Percentiles rank a stretch among this genome's conserved stretches.
These are phyloP conservation scores for Melanerpes aurifrons DNA, from an alignment of 2,113 vertebrate genomes.

Conservation along the genomic window DNA sequence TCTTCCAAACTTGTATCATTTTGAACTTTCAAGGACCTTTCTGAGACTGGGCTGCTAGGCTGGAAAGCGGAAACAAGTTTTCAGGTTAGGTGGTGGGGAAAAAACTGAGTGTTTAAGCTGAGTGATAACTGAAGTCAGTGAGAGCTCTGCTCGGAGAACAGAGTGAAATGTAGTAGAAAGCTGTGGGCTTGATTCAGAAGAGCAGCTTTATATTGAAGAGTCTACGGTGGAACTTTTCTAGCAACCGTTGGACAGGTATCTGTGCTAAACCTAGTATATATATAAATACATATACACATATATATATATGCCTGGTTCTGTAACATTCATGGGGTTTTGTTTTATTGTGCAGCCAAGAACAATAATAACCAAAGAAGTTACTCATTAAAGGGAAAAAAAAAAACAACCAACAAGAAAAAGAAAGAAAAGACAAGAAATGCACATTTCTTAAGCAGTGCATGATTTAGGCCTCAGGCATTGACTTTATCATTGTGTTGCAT, in stretches of 20 bases:
- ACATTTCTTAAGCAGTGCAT: conserved; percentile 48
- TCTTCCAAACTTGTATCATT: background rate
- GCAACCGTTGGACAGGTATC: conserved; percentile 7
- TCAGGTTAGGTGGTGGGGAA: background rate
- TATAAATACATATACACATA: background rate
- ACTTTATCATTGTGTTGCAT: conserved; percentile 64
- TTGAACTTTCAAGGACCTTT: background rate
- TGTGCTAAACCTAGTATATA: conserved; percentile 26
- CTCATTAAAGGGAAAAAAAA: background rate
- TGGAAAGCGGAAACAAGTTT: background rate
- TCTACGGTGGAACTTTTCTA: background rate
- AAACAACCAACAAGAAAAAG: background rate
- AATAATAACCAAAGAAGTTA: conserved; percentile 47
- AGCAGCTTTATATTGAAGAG: background rate
- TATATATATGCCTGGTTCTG: conserved; percentile 43
- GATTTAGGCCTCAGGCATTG: conserved; percentile 29
- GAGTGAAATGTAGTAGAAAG: background rate
- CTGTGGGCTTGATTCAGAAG: background rate
- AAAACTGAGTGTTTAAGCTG: background rate
- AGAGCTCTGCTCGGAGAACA: background rate
- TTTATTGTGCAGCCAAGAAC: conserved; percentile 48
- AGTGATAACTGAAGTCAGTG: background rate
- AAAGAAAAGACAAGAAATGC: conserved; percentile 32
- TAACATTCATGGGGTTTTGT: conserved; percentile 46
- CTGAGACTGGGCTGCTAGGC: background rate